Conservation (phyloP, 1,140 invertebrate species). For the Drosophila carrolli region DNA sequence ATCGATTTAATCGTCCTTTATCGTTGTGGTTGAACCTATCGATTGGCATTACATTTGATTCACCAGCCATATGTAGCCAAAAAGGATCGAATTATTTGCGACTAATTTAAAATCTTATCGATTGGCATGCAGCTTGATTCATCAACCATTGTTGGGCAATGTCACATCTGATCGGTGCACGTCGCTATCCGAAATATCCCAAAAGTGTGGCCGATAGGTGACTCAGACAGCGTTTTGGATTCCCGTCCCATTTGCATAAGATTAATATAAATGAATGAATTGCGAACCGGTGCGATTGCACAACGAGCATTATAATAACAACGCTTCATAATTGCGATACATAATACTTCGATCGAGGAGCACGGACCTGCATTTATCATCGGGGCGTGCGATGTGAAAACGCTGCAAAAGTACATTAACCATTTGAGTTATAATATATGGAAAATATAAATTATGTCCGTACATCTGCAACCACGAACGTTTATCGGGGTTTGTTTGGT, state of each 20-base stretch:
- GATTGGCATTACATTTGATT: not conserved
- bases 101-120: too few relatives aligned
- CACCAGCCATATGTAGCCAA: too few relatives aligned
- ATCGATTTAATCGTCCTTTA: not conserved
- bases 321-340: conserved; percentile 31
- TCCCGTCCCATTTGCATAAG: conserved; percentile 43
- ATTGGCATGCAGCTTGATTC: not conserved
- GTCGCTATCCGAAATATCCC: conserved; percentile 25
- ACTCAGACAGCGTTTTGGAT: conserved; percentile 22
- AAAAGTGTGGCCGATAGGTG: conserved; percentile 34
- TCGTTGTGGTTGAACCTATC: not conserved
- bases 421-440: conserved; percentile 42
- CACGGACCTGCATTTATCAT: conserved; percentile 37
- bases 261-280: conserved; percentile 30
- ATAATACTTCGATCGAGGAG: conserved; percentile 24
- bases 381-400: conserved; percentile 32
- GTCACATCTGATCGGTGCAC: conserved; percentile 21
- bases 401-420: conserved; percentile 31
- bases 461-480: conserved; percentile 25
- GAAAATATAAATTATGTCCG: conserved; percentile 29
- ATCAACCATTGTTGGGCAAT: conserved; percentile 9
- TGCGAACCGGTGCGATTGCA: conserved; percentile 18
- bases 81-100: too few relatives aligned
- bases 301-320: conserved; percentile 41
- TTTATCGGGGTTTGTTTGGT: conserved; percentile 37